Evolutionary conservation across 2,113 vertebrate genomes (phyloP).

Genomic region (Narcine bancroftii): DNA sequence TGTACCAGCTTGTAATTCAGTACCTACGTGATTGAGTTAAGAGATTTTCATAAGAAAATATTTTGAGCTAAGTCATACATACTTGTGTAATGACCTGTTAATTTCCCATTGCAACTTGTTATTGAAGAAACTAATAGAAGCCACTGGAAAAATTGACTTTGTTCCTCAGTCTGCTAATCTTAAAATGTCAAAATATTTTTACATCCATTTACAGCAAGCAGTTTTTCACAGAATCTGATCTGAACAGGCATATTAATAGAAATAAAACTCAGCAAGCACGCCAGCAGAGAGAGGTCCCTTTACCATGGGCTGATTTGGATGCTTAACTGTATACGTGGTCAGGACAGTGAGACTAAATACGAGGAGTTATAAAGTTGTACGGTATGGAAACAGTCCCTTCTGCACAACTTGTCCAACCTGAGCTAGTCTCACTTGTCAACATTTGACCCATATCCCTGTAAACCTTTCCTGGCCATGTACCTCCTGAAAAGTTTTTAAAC

Average conservation of each 20-base stretch:
- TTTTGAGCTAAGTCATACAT: not conserved
- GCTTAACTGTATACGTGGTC: no score
- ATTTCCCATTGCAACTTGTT: not conserved
- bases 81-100: not conserved
- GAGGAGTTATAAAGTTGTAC: no score
- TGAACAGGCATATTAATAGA: not conserved
- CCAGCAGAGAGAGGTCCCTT: not conserved
- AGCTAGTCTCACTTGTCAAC: no score
- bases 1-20: not conserved
- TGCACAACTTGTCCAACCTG: no score
- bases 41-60: not conserved
- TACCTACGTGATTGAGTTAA: not conserved
- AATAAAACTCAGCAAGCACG: not conserved
- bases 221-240: not conserved
- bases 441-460: no score
- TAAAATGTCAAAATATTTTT: not conserved
- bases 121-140: not conserved
- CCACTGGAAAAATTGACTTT: not conserved
- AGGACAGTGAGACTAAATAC: not conserved
- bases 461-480: no score
- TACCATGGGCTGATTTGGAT: not conserved
- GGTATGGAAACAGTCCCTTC: no score
- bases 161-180: not conserved
- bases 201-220: not conserved
- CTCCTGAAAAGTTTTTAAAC: no score